Base-by-base conservation (phyloP, 2,888 invertebrate species). In the Meteorus colon region DNA sequence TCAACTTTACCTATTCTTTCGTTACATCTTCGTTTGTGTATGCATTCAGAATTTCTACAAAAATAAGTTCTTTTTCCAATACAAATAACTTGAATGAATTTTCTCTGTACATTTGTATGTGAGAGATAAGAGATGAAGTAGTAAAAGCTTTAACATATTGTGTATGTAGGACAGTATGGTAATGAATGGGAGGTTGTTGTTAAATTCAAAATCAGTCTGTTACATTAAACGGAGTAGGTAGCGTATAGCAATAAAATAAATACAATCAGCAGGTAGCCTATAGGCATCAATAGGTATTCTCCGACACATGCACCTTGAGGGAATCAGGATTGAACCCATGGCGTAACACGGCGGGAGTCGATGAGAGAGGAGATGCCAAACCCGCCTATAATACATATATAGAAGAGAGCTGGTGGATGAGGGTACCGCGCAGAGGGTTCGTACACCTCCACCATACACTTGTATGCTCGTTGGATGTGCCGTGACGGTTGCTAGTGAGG, bases 401-500 rank as follows among this genome's bases (percentile, higher is more conserved):
- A 55, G 55, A 19, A 8, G n/a, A 19, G 48, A 48, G 4, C 10
- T 55, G 19, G 55, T 55, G 82, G 82, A 79, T 82, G 81, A 84
- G 78, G 82, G 81, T 82, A 82, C 77, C 80, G 4, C 60, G 71
- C 62, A 76, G 77, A 65, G 62, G 73, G 79, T 79, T 75, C 75
- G 75, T 74, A 74, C 76, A 76, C 67, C 78, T 70, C 55, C 60
- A 70, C 78, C 62, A 19, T 55, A 55, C 19, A 19, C 19, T 55
- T 55, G 55, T 19, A 19, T 55, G 82, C 82, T 83, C 81, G 84
- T 84, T 84, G 83, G 83, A 84, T 83, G 82, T 85, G 84, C 84
- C 81, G 84, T 84, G 84, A 85, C 86, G 84, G 86, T 85, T 86
- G 85, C 86, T 86, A 87, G 87, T 86, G 86, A 86, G 84, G 87